Evolutionary conservation across 2,888 invertebrate species (phyloP).

Genomic region (Lasius fuliginosus): DNA sequence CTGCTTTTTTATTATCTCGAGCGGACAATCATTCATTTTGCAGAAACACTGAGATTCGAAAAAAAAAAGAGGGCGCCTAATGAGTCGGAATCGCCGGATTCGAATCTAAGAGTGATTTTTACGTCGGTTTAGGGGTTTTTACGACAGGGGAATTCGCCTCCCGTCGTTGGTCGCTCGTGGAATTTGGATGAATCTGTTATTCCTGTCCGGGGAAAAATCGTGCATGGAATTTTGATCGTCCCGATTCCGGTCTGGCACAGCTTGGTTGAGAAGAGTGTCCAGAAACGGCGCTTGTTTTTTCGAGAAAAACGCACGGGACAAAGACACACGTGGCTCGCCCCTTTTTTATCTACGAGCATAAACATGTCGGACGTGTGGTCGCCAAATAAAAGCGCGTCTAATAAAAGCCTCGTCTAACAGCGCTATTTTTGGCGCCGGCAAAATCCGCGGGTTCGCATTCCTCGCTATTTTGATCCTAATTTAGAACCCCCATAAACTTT

Average conservation of each 20-base stretch:
- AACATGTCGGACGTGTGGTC: constrained; percentile 49
- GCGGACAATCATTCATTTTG: constrained; percentile 55
- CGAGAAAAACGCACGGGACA: constrained; percentile 35
- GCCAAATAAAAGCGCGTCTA: constrained; percentile 35
- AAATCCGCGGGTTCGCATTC: constrained; percentile 31
- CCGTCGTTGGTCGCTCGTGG: constrained; percentile 54
- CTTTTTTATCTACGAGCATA: constrained; percentile 61
- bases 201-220: constrained; percentile 70
- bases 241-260: constrained; percentile 34
- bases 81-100: constrained; percentile 4
- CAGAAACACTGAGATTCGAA: neutral
- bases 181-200: constrained; percentile 74
- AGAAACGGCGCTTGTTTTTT: constrained; percentile 50
- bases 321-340: constrained; percentile 11
- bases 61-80: constrained; percentile 37
- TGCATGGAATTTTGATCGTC: constrained; percentile 75
- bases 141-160: constrained; percentile 44
- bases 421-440: constrained; percentile 45
- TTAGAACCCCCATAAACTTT: constrained; percentile 14
- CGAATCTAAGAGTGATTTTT: constrained; percentile 60
- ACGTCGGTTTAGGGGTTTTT: constrained; percentile 59
- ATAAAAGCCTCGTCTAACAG: constrained; percentile 30
- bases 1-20: neutral
- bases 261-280: constrained; percentile 13
- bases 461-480: constrained; percentile 37